phyloP scores from a whole-genome alignment of 2,888 invertebrate species.

The Hoplodrina blanda region DNA sequence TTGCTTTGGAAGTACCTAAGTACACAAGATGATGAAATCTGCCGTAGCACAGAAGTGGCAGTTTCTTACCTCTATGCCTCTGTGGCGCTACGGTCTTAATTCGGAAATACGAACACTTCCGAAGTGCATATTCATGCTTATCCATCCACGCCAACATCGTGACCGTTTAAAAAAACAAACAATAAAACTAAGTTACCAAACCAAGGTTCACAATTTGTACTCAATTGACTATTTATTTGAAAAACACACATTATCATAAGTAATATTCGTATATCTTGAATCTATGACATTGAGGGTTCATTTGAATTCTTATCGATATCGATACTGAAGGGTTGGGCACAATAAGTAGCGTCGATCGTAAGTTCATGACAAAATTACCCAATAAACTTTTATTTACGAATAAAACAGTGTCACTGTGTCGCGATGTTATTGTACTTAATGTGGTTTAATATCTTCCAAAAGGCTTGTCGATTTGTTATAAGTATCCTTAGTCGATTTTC shows the following conservation, averaged over 20 bases:
- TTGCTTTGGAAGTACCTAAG: no score
- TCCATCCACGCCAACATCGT: no score
- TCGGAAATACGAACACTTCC: no score
- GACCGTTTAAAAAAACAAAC: conserved; percentile 2
- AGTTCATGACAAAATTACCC: conserved; percentile 19
- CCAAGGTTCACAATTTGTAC: background rate
- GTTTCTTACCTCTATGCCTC: no score
- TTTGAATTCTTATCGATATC: conserved; percentile 43
- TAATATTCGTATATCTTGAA: conserved; percentile 35
- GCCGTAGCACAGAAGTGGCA: no score
- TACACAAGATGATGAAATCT: no score
- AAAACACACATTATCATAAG: conserved; percentile 31
- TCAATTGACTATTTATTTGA: background rate
- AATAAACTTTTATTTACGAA: conserved; percentile 10
- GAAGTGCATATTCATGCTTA: no score
- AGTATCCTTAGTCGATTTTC: background rate
- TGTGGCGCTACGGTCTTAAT: no score
- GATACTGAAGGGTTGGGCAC: conserved; percentile 1
- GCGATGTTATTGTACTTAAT: conserved; percentile 3
- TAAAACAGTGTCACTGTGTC: conserved; percentile 20
- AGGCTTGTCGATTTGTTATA: background rate
- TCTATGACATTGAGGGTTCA: conserved; percentile 41
- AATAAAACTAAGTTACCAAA: background rate
- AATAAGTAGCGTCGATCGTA: conserved; percentile 5
- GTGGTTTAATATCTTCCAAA: background rate